A percentile compares a stretch with the other conserved stretches of the same genome.
phyloP scores from a whole-genome alignment of 2,797 vertebrate genomes.

The Hapalemur alaotrensis region DNA sequence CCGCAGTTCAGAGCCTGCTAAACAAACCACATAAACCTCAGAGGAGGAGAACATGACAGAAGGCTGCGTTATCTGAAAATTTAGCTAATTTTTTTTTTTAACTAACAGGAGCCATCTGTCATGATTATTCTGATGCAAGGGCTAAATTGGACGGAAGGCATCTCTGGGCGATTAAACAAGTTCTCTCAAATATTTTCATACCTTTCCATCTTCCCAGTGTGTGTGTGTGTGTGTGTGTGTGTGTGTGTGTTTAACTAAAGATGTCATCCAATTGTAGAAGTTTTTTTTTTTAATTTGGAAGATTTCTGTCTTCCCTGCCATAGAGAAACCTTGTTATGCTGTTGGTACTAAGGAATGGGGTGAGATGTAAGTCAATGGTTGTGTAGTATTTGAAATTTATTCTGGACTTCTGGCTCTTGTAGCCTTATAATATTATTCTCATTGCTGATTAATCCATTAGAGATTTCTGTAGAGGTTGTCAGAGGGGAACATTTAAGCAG shows the following conservation, averaged over 20 bases:
- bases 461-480: not conserved
- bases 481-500: not conserved
- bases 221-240: too few relatives aligned
- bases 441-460: not conserved
- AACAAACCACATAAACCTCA: slow-evolving; percentile 41
- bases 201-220: slow-evolving; percentile 61
- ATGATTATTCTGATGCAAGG: slow-evolving; percentile 74
- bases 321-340: not conserved
- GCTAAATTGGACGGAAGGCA: slow-evolving; percentile 66
- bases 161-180: slow-evolving; percentile 61
- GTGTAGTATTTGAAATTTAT: not conserved
- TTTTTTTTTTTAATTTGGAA: not conserved
- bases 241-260: not conserved
- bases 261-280: not conserved
- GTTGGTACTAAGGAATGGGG: not conserved
- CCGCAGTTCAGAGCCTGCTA: slow-evolving; percentile 48
- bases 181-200: slow-evolving; percentile 78
- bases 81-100: slow-evolving; percentile 70
- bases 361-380: not conserved
- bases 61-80: slow-evolving; percentile 77
- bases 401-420: not conserved
- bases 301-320: slow-evolving; percentile 3
- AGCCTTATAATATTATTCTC: not conserved
- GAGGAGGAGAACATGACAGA: slow-evolving; percentile 73
- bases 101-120: slow-evolving; percentile 77